A percentile compares a stretch with the other conserved stretches of the same genome.
These are phyloP conservation scores for Tachypleus tridentatus DNA, from an alignment of 1,140 invertebrate species.

Conservation along the genomic window DNA sequence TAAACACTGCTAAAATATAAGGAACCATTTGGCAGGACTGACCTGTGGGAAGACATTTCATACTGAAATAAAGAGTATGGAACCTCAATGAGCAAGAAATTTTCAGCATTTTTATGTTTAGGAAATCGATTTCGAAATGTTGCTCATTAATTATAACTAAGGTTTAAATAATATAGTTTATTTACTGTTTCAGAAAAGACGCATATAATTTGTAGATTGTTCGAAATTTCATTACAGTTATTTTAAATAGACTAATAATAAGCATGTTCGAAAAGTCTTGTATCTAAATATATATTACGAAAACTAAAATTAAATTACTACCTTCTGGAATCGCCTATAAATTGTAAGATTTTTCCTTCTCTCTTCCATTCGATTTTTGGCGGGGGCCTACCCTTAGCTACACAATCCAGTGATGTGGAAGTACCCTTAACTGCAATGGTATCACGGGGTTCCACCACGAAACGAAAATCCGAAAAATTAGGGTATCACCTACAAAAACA, in stretches of 20 bases:
- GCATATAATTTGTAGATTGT: background rate
- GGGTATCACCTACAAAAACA: conserved; percentile 4
- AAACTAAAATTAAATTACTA: conserved; percentile 10
- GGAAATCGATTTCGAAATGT: background rate
- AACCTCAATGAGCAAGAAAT: background rate
- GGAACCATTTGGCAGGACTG: conserved; percentile 61
- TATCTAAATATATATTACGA: background rate
- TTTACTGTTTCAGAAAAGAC: background rate
- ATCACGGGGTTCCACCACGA: conserved; percentile 34
- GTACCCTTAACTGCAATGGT: conserved; percentile 30
- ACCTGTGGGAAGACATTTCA: conserved; percentile 43
- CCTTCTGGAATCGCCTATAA: conserved; percentile 29
- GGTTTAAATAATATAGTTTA: background rate
- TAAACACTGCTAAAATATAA: conserved; percentile 53
- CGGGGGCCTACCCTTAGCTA: conserved; percentile 26
- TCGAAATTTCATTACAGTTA: background rate
- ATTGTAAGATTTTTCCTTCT: conserved; percentile 28
- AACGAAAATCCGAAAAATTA: conserved; percentile 30
- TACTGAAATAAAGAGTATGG: background rate
- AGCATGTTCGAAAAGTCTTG: background rate
- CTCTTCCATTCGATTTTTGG: conserved; percentile 34
- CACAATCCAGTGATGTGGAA: conserved; percentile 34
- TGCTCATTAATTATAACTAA: background rate
- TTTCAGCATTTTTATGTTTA: background rate
- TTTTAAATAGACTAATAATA: background rate